A percentile compares a stretch with the other conserved stretches of the same genome.
phyloP scores from a whole-genome alignment of 2,113 vertebrate species.

The Pollimyrus isidori region DNA sequence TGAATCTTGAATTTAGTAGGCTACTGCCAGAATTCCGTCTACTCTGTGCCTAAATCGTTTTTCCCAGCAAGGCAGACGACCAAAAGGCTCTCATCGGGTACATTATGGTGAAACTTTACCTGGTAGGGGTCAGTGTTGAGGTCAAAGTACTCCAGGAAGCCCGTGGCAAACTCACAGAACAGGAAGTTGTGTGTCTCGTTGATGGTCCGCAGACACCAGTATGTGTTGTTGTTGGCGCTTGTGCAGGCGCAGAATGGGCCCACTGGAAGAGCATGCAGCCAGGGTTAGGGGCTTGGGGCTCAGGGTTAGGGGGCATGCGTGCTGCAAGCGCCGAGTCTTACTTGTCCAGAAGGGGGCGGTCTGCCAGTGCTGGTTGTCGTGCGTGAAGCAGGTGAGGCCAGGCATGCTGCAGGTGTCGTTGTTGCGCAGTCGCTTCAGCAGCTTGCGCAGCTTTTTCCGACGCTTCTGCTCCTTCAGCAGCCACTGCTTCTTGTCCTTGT shows the following conservation, averaged over 20 bases:
- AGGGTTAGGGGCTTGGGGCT: neutral
- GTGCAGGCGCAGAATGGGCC: slow-evolving; percentile 94
- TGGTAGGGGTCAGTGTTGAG: slow-evolving; percentile 90
- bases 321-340: slow-evolving; percentile 45
- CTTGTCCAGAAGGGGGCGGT: slow-evolving; percentile 83
- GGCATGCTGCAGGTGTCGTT: slow-evolving; percentile 89
- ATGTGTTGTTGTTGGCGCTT: slow-evolving; percentile 95
- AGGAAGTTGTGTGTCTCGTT: slow-evolving; percentile 94
- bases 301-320: neutral
- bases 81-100: neutral
- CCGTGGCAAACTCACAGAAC: slow-evolving; percentile 93
- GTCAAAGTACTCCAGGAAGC: slow-evolving; percentile 93
- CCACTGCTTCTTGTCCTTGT: slow-evolving; percentile 79
- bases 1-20: neutral
- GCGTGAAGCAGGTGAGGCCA: slow-evolving; percentile 91
- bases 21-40: neutral
- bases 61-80: neutral
- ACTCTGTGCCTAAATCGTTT: neutral
- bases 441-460: slow-evolving; percentile 88
- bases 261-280: slow-evolving; percentile 55
- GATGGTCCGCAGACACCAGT: slow-evolving; percentile 95
- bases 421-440: slow-evolving; percentile 77
- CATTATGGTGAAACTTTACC: slow-evolving; percentile 53
- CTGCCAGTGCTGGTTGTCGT: slow-evolving; percentile 97
- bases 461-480: slow-evolving; percentile 81